These are phyloP conservation scores for Zaprionus capensis DNA, from an alignment of 1,140 invertebrate genomes.

Conservation along the genomic window DNA sequence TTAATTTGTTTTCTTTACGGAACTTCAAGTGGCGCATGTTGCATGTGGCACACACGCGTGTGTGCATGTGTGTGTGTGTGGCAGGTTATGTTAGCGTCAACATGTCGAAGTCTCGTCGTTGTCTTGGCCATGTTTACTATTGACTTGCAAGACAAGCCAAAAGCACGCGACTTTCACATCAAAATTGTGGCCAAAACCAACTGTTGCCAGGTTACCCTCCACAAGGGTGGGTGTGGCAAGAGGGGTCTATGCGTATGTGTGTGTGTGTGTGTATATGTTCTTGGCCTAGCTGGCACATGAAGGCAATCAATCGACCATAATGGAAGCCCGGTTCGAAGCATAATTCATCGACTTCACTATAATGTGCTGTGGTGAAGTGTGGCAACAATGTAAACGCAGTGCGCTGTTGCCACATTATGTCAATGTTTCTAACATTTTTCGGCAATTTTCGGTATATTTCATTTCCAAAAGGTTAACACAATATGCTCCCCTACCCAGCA, in stretches of 20 bases:
- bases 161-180: conserved; percentile 56
- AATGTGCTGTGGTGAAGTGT: conserved; percentile 44
- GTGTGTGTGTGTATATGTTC: not conserved
- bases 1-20: conserved; percentile 1
- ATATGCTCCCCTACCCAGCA: not conserved
- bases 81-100: conserved; percentile 3
- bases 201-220: conserved; percentile 70
- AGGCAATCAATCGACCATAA: conserved; percentile 50
- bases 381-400: conserved; percentile 52
- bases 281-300: not conserved
- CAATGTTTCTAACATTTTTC: conserved; percentile 69
- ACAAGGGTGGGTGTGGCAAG: not conserved
- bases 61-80: not conserved
- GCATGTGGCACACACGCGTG: conserved; percentile 11
- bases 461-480: conserved; percentile 13
- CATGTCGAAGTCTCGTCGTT: not conserved
- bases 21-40: not conserved
- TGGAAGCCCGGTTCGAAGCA: conserved; percentile 40
- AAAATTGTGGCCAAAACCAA: conserved; percentile 68
- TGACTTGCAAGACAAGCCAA: conserved; percentile 2
- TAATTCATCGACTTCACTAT: conserved; percentile 44
- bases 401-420: conserved; percentile 28
- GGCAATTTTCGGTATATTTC: conserved; percentile 47
- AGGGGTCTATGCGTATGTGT: not conserved
- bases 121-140: conserved; percentile 21